Evolutionary conservation across 2,113 vertebrate species (phyloP).

Genomic region (Ageneiosus marmoratus): DNA sequence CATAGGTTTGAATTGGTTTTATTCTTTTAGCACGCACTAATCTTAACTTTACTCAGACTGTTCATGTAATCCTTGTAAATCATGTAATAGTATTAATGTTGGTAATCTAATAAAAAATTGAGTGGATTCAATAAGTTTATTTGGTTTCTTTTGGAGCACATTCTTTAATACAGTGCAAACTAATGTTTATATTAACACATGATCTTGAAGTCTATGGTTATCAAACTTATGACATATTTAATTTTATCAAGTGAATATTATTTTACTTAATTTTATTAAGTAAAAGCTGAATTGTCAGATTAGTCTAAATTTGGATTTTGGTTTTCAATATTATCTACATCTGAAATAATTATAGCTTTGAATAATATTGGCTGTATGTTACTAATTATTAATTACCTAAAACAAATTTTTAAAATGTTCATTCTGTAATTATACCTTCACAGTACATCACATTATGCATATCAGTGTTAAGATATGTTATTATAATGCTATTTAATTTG

Average conservation of each 20-base stretch:
- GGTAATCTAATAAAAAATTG: background rate
- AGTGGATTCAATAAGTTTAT: background rate
- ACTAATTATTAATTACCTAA: background rate
- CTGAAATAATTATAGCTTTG: background rate
- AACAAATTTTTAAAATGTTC: no score
- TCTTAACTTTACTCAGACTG: background rate
- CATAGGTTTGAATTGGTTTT: slow-evolving; percentile 35
- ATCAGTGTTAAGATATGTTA: background rate
- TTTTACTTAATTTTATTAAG: background rate
- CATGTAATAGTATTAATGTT: background rate
- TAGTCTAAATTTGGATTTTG: background rate
- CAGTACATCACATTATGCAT: background rate
- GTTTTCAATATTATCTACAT: background rate
- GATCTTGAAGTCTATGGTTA: background rate
- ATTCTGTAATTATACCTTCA: background rate
- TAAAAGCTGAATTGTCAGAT: background rate
- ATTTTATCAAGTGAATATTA: no score
- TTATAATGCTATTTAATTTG: background rate
- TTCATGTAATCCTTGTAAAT: background rate
- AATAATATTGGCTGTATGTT: background rate
- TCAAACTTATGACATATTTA: no score
- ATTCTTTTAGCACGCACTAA: background rate
- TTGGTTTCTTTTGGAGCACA: background rate
- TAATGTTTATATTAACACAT: background rate
- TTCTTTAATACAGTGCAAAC: background rate